phyloP scores from a whole-genome alignment of 2,113 vertebrate species.

The Poeciliopsis turrubarensis region DNA sequence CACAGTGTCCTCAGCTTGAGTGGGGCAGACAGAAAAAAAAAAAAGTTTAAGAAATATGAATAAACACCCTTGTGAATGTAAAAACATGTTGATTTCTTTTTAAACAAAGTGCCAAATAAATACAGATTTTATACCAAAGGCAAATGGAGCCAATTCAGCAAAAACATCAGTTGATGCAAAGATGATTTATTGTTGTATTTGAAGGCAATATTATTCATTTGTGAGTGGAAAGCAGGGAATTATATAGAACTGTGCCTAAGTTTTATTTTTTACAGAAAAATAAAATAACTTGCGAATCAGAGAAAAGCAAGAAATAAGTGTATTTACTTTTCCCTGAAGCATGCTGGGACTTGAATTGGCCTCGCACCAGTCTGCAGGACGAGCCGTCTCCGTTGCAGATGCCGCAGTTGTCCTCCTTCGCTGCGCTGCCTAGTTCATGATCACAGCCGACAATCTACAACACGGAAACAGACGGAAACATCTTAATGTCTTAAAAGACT shows the following conservation, averaged over 20 bases:
- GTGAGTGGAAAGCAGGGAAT: background rate
- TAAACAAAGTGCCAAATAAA: background rate
- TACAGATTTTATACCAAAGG: background rate
- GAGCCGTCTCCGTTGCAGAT: constrained; percentile 94
- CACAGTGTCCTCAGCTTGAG: constrained; percentile 88
- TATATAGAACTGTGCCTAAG: background rate
- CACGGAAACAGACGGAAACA: background rate
- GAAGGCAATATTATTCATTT: no score
- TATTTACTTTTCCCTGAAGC: constrained; percentile 89
- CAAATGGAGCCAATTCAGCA: background rate
- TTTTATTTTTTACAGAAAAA: no score
- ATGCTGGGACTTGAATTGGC: constrained; percentile 94
- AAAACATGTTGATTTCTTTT: background rate
- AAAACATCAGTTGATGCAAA: no score
- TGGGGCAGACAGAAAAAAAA: constrained; percentile 25
- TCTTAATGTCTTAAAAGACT: background rate
- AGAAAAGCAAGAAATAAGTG: background rate
- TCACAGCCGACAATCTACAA: constrained; percentile 95
- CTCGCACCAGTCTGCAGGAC: constrained; percentile 93
- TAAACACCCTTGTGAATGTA: background rate
- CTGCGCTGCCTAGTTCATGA: constrained; percentile 90
- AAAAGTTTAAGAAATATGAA: no score
- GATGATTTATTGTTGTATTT: no score
- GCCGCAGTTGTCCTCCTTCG: constrained; percentile 96
- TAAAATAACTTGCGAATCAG: background rate